Conservation (phyloP, 2,113 vertebrate genomes). For the Eurypyga helias region DNA sequence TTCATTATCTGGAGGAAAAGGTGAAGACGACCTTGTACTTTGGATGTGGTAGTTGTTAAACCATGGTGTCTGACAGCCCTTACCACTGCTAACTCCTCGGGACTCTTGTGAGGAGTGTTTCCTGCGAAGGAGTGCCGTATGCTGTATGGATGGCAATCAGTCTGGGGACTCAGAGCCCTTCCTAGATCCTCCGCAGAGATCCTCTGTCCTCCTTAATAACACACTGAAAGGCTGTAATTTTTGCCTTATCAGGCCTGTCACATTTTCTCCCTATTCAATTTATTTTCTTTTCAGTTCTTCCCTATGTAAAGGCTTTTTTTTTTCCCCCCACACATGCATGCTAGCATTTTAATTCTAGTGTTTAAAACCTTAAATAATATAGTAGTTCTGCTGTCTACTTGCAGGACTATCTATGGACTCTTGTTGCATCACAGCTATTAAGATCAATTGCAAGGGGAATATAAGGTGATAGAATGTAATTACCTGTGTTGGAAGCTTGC, state of each 20-base stretch:
- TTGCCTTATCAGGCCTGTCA: not conserved
- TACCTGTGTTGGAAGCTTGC: not conserved
- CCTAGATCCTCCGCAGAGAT: not conserved
- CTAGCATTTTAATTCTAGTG: not conserved
- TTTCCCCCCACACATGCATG: too few species aligned
- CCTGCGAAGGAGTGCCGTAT: not conserved
- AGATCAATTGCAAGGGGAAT: not conserved
- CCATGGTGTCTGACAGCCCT: not conserved
- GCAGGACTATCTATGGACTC: not conserved
- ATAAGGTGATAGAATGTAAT: not conserved
- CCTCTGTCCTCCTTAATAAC: not conserved
- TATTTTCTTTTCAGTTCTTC: constrained; percentile 1
- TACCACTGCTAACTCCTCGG: not conserved
- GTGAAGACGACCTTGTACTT: not conserved
- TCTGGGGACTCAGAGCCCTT: not conserved
- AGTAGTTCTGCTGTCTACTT: not conserved
- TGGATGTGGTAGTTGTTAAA: not conserved
- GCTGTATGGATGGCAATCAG: not conserved
- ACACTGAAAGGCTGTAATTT: not conserved
- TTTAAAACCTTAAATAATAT: not conserved
- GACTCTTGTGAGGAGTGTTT: not conserved
- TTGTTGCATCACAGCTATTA: not conserved
- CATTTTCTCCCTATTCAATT: not conserved
- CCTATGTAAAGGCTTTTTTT: not conserved
- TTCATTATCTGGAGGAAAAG: not conserved